Evolutionary conservation across 1,140 invertebrate species (phyloP).

Genomic region (Drosophila triauraria): DNA sequence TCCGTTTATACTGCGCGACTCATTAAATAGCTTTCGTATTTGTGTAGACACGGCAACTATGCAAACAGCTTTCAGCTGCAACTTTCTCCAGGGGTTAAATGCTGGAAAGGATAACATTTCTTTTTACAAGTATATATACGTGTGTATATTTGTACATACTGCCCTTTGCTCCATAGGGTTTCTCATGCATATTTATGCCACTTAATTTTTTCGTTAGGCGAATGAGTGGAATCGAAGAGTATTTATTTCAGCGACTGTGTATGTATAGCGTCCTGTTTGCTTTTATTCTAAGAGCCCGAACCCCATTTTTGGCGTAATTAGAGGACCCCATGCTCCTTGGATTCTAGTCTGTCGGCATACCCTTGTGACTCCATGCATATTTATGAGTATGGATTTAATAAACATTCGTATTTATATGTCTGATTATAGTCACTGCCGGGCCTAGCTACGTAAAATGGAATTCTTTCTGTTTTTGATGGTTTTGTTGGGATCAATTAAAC

Average conservation of each 20-base stretch:
- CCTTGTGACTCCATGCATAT: conserved; percentile 62
- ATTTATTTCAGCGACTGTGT: conserved; percentile 40
- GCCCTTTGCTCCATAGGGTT: conserved; percentile 16
- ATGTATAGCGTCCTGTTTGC: conserved; percentile 35
- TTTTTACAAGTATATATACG: conserved; percentile 3
- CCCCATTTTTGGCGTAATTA: conserved; percentile 59
- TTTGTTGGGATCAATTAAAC: conserved; percentile 4
- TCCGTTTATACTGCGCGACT: conserved; percentile 19
- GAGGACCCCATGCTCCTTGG: conserved; percentile 30
- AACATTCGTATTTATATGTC: conserved; percentile 49
- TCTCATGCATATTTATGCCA: conserved; percentile 79
- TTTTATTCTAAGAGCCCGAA: conserved; percentile 23
- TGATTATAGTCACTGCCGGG: conserved; percentile 14
- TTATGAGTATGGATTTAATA: conserved; percentile 84
- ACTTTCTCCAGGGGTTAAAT: conserved; percentile 50
- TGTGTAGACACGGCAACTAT: conserved; percentile 67
- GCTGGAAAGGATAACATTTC: conserved; percentile 26
- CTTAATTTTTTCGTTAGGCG: conserved; percentile 67
- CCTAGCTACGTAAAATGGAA: background rate
- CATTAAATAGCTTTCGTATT: conserved; percentile 66
- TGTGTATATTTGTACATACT: conserved; percentile 16
- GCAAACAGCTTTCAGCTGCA: conserved; percentile 55
- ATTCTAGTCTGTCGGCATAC: conserved; percentile 6
- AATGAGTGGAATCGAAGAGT: conserved; percentile 35
- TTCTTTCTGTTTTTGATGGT: conserved; percentile 5